A percentile compares a stretch with the other conserved stretches of the same genome.
phyloP scores from a whole-genome alignment of 2,888 invertebrate genomes.

The Frankliniella intonsa region DNA sequence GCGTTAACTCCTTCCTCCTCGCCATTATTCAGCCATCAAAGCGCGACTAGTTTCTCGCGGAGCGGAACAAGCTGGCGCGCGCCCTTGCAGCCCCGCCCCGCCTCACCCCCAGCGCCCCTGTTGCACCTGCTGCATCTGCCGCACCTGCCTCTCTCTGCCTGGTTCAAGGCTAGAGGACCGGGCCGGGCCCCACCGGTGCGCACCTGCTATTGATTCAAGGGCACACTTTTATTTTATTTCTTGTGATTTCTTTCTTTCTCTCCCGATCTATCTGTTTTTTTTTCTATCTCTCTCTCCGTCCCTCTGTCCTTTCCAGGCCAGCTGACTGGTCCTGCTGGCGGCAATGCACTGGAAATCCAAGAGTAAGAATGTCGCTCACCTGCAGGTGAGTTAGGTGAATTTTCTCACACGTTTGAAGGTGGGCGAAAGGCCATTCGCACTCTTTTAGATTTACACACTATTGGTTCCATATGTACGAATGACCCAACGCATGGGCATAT shows the following conservation, averaged over 20 bases:
- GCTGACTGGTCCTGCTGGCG: no score
- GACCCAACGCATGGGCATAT: no score
- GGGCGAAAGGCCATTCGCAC: no score
- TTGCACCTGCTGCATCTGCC: not conserved
- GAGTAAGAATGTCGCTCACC: no score
- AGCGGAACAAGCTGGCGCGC: not conserved
- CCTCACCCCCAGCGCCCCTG: not conserved
- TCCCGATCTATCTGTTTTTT: not conserved
- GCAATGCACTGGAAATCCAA: no score
- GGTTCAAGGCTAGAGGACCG: not conserved
- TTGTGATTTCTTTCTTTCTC: not conserved
- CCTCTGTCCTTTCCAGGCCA: not conserved
- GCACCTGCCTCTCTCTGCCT: not conserved
- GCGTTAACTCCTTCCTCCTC: not conserved
- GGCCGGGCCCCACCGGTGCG: not conserved
- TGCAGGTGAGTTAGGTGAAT: no score
- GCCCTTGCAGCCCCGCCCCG: not conserved
- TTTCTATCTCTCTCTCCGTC: not conserved
- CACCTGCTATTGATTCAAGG: conserved; percentile 23
- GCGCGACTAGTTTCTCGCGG: not conserved
- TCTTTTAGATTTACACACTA: no score
- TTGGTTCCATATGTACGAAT: no score
- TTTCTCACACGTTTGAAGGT: no score
- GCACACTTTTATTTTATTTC: not conserved
- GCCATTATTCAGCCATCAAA: conserved; percentile 5